Percentiles rank a stretch among this genome's conserved stretches.
These are phyloP conservation scores for Apodemia zela DNA, from an alignment of 2,888 invertebrate species.

Conservation along the genomic window DNA sequence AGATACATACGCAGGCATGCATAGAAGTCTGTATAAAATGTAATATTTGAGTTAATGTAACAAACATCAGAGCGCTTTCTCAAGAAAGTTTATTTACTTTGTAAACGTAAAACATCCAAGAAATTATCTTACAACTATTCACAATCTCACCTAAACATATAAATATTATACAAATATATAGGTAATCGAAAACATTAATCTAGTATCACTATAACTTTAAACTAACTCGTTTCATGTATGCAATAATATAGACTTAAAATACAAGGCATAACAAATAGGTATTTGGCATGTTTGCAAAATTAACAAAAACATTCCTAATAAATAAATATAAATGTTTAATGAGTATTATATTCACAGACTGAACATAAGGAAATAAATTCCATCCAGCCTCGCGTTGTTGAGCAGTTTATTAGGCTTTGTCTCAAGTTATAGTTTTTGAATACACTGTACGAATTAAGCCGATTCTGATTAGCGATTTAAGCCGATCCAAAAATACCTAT, in stretches of 20 bases:
- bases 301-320: background rate
- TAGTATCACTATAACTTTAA: conserved; percentile 75
- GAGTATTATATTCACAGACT: background rate
- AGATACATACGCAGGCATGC: no score
- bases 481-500: no score
- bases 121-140: conserved; percentile 64
- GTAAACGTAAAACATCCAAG: conserved; percentile 72
- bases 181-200: conserved; percentile 60
- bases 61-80: conserved; percentile 33
- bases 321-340: background rate
- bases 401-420: background rate
- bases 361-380: background rate
- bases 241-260: conserved; percentile 28
- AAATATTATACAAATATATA: conserved; percentile 69
- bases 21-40: background rate
- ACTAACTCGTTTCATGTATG: conserved; percentile 35
- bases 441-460: no score
- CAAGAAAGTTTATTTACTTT: conserved; percentile 65
- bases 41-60: background rate
- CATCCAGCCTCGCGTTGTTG: background rate
- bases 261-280: conserved; percentile 28
- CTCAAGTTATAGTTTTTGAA: no score
- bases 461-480: no score
- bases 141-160: conserved; percentile 68
- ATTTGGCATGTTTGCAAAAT: conserved; percentile 25